A percentile compares a stretch with the other conserved stretches of the same genome.
Evolutionary conservation across 2,888 invertebrate species (phyloP).

Genomic region (Polietes domitor): DNA sequence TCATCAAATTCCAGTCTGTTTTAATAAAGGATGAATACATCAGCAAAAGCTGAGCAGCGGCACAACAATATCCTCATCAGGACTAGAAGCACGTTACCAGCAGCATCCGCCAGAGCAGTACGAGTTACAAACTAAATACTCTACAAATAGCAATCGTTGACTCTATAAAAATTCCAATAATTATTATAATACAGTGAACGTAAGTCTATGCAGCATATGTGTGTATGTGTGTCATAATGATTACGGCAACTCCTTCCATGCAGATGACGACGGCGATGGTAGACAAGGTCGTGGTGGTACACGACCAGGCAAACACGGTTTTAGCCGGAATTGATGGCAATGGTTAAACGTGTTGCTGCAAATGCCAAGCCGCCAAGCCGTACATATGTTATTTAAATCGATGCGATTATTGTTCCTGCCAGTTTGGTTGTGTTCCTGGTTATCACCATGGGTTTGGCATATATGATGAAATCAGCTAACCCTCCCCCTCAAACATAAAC

Average conservation of each 20-base stretch:
- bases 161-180: slow-evolving; percentile 11
- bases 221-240: neutral
- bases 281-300: too few species aligned
- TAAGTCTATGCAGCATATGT: slow-evolving; percentile 8
- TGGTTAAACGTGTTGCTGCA: neutral
- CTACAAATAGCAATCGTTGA: slow-evolving; percentile 32
- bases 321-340: neutral
- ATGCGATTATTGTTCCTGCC: neutral
- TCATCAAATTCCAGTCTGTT: slow-evolving; percentile 34
- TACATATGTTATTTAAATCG: neutral
- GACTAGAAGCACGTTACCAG: neutral
- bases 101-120: neutral
- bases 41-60: neutral
- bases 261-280: too few species aligned
- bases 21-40: slow-evolving; percentile 22
- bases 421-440: neutral
- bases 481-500: neutral
- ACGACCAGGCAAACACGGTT: neutral
- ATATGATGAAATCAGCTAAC: neutral
- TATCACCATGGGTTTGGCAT: neutral
- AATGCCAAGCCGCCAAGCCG: neutral
- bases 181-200: slow-evolving; percentile 31
- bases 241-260: neutral
- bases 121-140: neutral
- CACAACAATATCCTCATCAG: slow-evolving; percentile 14